Evolutionary conservation across 2,797 vertebrate genomes (phyloP), one percentile per base, ranked within the genome.

Genomic region (Eutrigla gurnardus): DNA sequence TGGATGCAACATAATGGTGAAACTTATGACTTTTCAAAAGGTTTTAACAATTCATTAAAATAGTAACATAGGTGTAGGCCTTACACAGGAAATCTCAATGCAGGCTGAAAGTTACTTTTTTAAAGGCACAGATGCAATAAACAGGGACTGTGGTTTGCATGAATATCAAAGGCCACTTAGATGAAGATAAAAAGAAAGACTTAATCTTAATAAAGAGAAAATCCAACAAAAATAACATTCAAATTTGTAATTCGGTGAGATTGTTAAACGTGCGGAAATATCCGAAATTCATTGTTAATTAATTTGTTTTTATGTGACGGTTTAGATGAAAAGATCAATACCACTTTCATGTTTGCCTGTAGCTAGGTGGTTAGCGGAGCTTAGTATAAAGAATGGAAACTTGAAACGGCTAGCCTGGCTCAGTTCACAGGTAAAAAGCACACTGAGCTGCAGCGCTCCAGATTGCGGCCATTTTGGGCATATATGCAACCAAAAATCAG

Each of bases 311-410:
- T 36, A 18, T 58, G 3, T 1, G 0, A 37, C 18, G 37, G 32
- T 17, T 8, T 73, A 3, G 6, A 3, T 13, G 5, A 61, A 1
- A 57, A 9, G 36, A 10, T 17, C 3, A 0, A 15, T 43, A 18
- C 0, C 17, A 33, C 12, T n/a, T 7, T 55, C 0, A 5, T 36
- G 14, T 42, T 3, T 42, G 2, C 33, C 13, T 0, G 25, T 32
- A 53, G 25, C 25, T 14, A 65, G n/a, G 4, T 1, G 0, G 9
- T 42, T 60, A 47, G 46, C 13, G 8, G 46, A 72, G 8, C 18
- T 46, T 47, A 71, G 10, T 17, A 47, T 68, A 25, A 25, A 73
- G 60, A 32, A 45, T 46, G n/a, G 62, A 45, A 9, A 47, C 12
- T 32, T n/a, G 13, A 58, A 65, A 70, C 17, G n/a, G 4, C n/a